Conservation (phyloP, 1,140 invertebrate species). For the Heterodera schachtii region DNA sequence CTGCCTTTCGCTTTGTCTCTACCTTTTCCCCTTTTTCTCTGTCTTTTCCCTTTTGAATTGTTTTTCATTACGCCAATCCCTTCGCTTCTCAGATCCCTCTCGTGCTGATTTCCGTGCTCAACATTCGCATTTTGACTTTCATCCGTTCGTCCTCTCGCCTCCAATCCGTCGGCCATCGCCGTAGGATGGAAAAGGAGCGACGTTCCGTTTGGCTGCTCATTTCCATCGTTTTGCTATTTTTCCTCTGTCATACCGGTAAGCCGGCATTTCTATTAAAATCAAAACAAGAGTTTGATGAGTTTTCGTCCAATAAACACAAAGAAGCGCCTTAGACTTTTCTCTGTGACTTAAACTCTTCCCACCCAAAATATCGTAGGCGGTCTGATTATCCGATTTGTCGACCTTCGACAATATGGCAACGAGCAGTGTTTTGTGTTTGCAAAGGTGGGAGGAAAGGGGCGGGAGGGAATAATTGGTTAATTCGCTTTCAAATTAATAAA, state of each 20-base stretch:
- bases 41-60: too few species aligned
- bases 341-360: too few species aligned
- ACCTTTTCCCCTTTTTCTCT: too few species aligned
- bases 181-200: slow-evolving; percentile 55
- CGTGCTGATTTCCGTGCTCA: slow-evolving; percentile 58
- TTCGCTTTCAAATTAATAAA: too few species aligned
- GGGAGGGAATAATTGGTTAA: background rate
- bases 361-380: slow-evolving; percentile 47
- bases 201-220: slow-evolving; percentile 59
- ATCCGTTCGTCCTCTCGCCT: slow-evolving; percentile 44
- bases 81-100: slow-evolving; percentile 42
- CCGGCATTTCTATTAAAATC: background rate
- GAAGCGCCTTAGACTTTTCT: too few species aligned
- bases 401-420: slow-evolving; percentile 52
- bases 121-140: slow-evolving; percentile 55
- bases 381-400: slow-evolving; percentile 59
- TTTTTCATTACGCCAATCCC: background rate
- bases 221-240: slow-evolving; percentile 61
- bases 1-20: too few species aligned
- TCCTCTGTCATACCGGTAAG: slow-evolving; percentile 60
- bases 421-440: slow-evolving; percentile 54
- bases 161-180: slow-evolving; percentile 51
- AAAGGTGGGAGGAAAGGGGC: slow-evolving; percentile 32
- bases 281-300: background rate
- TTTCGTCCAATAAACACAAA: too few species aligned